Percentiles rank a stretch among this genome's conserved stretches.
phyloP scores from a whole-genome alignment of 2,113 vertebrate genomes.

The Corynorhinus townsendii region DNA sequence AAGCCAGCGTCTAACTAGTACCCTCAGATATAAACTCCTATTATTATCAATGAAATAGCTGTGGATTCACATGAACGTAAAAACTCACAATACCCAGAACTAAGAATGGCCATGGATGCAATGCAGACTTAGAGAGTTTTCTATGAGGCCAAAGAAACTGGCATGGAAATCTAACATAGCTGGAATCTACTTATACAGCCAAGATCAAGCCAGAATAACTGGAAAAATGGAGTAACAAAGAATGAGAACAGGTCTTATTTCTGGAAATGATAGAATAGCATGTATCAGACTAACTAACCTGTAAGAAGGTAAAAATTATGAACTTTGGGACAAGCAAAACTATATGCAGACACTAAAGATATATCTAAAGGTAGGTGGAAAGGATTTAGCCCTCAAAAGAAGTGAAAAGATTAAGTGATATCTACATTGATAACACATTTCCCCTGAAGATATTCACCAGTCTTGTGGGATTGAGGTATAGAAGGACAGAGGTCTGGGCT shows the following conservation, averaged over 20 bases:
- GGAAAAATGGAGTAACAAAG: background rate
- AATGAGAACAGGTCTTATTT: background rate
- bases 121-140: background rate
- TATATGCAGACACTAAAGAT: background rate
- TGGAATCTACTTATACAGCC: background rate
- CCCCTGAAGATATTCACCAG: background rate
- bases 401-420: background rate
- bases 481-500: background rate
- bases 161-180: background rate
- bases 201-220: background rate
- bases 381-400: background rate
- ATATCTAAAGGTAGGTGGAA: background rate
- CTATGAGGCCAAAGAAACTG: background rate
- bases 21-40: accelerated
- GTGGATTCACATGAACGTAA: background rate
- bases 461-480: background rate
- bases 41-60: background rate
- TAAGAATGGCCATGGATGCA: background rate
- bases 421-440: accelerated
- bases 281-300: background rate
- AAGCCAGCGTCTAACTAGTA: background rate
- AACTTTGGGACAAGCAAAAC: background rate
- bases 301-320: background rate
- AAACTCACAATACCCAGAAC: background rate
- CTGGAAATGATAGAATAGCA: background rate